phyloP scores from a whole-genome alignment of 2,888 invertebrate species.

The Microplitis manilae region DNA sequence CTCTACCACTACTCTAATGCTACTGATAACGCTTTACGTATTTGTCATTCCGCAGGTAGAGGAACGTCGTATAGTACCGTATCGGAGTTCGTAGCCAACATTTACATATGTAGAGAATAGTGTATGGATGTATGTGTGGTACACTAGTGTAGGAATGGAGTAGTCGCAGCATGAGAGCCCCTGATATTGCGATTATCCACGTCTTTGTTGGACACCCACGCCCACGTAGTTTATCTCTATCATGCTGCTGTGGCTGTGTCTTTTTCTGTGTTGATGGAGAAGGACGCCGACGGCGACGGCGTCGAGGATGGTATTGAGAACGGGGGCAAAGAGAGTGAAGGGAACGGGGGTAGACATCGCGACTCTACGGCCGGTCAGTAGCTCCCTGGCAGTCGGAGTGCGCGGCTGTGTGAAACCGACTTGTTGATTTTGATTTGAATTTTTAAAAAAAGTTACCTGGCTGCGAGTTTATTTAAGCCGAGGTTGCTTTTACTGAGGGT shows the following conservation, averaged over 20 bases:
- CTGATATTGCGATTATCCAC: conserved; percentile 21
- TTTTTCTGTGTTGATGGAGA: conserved; percentile 37
- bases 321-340: conserved; percentile 67
- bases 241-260: conserved; percentile 45
- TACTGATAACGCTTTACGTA: conserved; percentile 17
- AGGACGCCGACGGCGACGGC: conserved; percentile 65
- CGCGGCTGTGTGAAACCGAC: conserved; percentile 44
- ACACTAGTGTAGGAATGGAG: neutral
- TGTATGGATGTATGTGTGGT: neutral
- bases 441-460: conserved; percentile 6
- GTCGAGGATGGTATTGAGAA: conserved; percentile 55
- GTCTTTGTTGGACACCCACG: conserved; percentile 46
- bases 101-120: neutral
- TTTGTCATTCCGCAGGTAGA: conserved; percentile 15
- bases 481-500: neutral
- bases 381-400: conserved; percentile 66
- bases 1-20: neutral
- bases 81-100: neutral
- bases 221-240: conserved; percentile 51
- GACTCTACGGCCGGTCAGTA: conserved; percentile 62
- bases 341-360: conserved; percentile 53
- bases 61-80: neutral
- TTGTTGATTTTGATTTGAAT: neutral
- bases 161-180: conserved; percentile 15
- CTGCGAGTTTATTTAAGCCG: neutral